phyloP scores from a whole-genome alignment of 92 coral and sea anemone genomes.

The Heliopora coerulea region DNA sequence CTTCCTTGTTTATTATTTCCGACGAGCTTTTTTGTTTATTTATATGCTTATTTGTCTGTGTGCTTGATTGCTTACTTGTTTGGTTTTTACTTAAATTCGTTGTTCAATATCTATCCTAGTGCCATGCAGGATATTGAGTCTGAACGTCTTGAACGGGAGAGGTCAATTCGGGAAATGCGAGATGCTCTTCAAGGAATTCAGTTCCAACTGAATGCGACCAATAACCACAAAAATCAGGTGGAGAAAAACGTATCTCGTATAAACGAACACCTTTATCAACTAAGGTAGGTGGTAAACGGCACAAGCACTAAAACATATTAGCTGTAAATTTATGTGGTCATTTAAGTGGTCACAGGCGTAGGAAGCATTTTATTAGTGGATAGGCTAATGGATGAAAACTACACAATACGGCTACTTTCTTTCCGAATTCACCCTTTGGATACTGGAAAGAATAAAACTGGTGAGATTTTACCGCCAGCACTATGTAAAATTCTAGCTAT shows the following conservation, averaged over 20 bases:
- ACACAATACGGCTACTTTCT: no score
- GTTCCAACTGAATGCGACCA: slow-evolving; percentile 77
- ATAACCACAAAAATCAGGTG: slow-evolving; percentile 80
- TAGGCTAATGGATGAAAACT: no score
- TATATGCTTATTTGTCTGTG: no score
- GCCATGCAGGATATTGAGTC: slow-evolving; percentile 94
- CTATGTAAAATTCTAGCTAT: no score
- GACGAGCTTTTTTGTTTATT: neutral
- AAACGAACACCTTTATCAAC: slow-evolving; percentile 68
- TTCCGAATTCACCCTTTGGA: no score
- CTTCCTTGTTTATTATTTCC: no score
- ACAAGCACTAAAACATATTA: no score
- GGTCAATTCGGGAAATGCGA: slow-evolving; percentile 60
- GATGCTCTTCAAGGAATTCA: slow-evolving; percentile 75
- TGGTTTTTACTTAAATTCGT: neutral
- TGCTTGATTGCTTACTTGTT: neutral
- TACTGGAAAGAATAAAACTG: no score
- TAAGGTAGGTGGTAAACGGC: slow-evolving; percentile 51
- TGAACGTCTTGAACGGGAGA: slow-evolving; percentile 79
- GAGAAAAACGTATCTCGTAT: slow-evolving; percentile 69
- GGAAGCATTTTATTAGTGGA: no score
- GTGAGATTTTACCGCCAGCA: no score
- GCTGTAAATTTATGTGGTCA: no score
- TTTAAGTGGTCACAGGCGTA: no score
- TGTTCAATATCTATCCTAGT: slow-evolving; percentile 34